These are phyloP conservation scores for Diceros bicornis DNA, from an alignment of 2,797 vertebrate genomes.

Conservation along the genomic window DNA sequence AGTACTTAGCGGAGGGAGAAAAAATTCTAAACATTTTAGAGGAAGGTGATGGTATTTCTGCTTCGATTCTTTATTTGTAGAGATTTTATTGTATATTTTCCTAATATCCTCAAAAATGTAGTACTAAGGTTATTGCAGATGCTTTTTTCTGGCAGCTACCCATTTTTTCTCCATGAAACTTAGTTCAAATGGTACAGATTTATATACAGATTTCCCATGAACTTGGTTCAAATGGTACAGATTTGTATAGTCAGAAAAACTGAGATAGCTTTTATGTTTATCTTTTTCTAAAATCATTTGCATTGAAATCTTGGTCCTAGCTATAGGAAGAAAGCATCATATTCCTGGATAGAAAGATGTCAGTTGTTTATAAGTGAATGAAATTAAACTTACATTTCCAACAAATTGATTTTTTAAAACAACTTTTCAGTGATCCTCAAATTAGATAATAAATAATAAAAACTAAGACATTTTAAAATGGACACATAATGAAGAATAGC, in stretches of 20 bases:
- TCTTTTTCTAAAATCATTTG: slow-evolving; percentile 36
- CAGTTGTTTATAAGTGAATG: background rate
- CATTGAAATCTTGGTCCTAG: slow-evolving; percentile 45
- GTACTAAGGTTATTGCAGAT: background rate
- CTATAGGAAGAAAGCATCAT: background rate
- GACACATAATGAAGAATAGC: slow-evolving; percentile 26
- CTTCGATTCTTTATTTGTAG: background rate
- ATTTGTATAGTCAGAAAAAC: slow-evolving; percentile 14
- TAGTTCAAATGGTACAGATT: background rate
- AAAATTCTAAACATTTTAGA: background rate
- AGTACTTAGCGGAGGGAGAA: background rate
- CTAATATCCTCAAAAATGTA: background rate
- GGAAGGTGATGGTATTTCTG: background rate
- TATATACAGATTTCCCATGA: background rate
- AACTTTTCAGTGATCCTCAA: slow-evolving; percentile 25
- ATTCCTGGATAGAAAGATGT: slow-evolving; percentile 39
- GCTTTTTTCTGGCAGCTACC: background rate
- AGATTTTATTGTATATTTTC: slow-evolving; percentile 52
- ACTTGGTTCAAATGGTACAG: background rate
- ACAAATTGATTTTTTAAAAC: background rate
- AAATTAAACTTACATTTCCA: slow-evolving; percentile 20
- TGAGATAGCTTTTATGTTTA: background rate
- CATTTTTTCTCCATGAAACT: background rate
- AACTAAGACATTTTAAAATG: slow-evolving; percentile 15
- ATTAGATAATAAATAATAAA: slow-evolving; percentile 29